Conservation (phyloP, 2,888 invertebrate genomes). For the Penaeus monodon region DNA sequence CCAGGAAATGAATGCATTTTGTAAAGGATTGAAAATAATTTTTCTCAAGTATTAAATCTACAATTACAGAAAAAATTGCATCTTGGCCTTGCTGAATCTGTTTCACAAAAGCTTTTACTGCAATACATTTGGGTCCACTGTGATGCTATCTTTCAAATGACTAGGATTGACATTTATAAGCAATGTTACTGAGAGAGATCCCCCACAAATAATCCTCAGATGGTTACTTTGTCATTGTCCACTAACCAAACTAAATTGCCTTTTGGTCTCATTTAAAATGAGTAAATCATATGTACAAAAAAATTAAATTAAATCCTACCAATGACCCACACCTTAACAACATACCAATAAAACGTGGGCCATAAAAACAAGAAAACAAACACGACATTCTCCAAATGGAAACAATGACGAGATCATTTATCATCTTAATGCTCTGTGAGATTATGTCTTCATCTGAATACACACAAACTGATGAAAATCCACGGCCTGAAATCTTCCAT, state of each 20-base stretch:
- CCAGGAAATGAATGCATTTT: slow-evolving; percentile 35
- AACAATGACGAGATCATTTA: slow-evolving; percentile 37
- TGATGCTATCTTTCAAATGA: slow-evolving; percentile 46
- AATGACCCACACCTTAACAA: slow-evolving; percentile 34
- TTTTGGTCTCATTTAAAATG: slow-evolving; percentile 29
- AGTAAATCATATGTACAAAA: slow-evolving; percentile 34
- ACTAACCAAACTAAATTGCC: slow-evolving; percentile 36
- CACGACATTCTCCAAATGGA: slow-evolving; percentile 20
- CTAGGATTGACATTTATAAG: slow-evolving; percentile 42
- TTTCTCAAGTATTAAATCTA: slow-evolving; percentile 17
- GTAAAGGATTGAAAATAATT: slow-evolving; percentile 13
- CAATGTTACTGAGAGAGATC: slow-evolving; percentile 22
- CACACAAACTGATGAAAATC: not conserved
- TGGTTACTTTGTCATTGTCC: slow-evolving; percentile 5
- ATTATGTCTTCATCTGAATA: slow-evolving; percentile 15
- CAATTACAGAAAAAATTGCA: slow-evolving; percentile 31
- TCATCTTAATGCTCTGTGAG: slow-evolving; percentile 25
- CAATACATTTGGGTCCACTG: slow-evolving; percentile 14
- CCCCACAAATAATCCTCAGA: slow-evolving; percentile 9
- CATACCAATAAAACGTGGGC: slow-evolving; percentile 18
- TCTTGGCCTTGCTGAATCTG: slow-evolving; percentile 24
- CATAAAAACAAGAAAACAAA: slow-evolving; percentile 21
- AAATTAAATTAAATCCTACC: slow-evolving; percentile 24
- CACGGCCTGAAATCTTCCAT: not conserved
- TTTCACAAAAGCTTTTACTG: slow-evolving; percentile 4